Base-by-base conservation (phyloP, 2,888 invertebrate species). In the Cataglyphis cursor region DNA sequence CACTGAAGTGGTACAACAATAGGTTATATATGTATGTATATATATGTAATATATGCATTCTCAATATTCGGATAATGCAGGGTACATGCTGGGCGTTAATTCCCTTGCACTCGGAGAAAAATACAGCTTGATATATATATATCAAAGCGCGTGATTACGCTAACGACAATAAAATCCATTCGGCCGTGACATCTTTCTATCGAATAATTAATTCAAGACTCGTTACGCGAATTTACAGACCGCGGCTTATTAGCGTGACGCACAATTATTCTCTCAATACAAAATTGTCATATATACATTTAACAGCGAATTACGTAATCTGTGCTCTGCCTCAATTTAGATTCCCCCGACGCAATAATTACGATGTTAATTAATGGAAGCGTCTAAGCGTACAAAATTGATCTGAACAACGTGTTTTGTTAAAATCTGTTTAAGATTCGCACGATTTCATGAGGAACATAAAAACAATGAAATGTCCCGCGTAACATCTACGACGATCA, bases 21-120 rank as follows among this genome's bases (percentile, higher is more conserved):
- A 91, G 87, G 87, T 86, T 90, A 89, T 83, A 85, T 85, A 86
- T 78, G 84, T 73, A 83, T 84, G 85, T 81, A 44, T 82, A 85
- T 82, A 85, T 68, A 76, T 64, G 78, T 74, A 83, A 87, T 82
- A 89, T 88, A 91, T 93, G 92, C 93, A 93, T 93, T 93, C 68
- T 51, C 91, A 91, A 90, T 92, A 90, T 91, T 89, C 88, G 92
- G 90, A 91, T 78, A 87, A 93, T 92, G 92, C 92, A 92, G 92
- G 92, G 89, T 87, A 88, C 94, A 94, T 94, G 94, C 94, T 93
- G 92, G 92, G 88, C 91, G 87, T 90, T 93, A 91, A 93, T 90
- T 90, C 90, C 89, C 88, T 85, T 91, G 90, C 92, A 92, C 92
- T 92, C 91, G 87, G 92, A 92, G 92, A 91, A 88, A 94, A 93